Percentiles rank a stretch among this genome's conserved stretches.
These are phyloP conservation scores for Etheostoma perlongum DNA, from an alignment of 2,797 vertebrate species.

Conservation along the genomic window DNA sequence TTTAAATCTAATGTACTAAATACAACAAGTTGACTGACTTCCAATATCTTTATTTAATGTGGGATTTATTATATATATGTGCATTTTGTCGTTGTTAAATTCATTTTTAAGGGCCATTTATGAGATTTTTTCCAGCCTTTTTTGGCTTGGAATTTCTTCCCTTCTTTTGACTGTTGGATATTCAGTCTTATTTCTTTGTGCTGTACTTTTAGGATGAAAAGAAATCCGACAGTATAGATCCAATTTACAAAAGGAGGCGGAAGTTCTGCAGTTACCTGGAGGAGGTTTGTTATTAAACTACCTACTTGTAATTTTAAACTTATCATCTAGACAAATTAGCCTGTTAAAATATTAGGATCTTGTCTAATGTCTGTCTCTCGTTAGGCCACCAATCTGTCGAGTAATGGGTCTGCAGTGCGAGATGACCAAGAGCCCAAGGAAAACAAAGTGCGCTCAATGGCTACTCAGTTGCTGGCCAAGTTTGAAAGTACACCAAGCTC, in stretches of 20 bases:
- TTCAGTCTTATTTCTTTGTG: conserved; percentile 2
- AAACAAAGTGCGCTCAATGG: conserved; percentile 97
- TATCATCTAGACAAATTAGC: not conserved
- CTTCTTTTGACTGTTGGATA: not conserved
- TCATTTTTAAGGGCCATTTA: not conserved
- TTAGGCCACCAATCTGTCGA: conserved; percentile 86
- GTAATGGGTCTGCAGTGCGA: conserved; percentile 66
- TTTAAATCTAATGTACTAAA: conserved; percentile 14
- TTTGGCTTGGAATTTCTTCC: not conserved
- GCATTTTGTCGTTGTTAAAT: not conserved
- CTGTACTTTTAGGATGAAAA: conserved; percentile 87
- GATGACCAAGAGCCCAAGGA: conserved; percentile 84
- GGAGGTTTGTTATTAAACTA: conserved; percentile 86
- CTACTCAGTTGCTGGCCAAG: conserved; percentile 93
- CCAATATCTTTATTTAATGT: conserved; percentile 5
- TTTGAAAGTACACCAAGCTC: conserved; percentile 89
- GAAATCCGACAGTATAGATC: conserved; percentile 88
- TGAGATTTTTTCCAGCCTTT: not conserved
- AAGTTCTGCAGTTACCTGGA: conserved; percentile 87
- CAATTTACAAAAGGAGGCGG: conserved; percentile 91
- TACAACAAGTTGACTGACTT: conserved; percentile 6
- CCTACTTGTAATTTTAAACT: not conserved
- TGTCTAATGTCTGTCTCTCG: not conserved
- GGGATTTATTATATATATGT: not conserved
- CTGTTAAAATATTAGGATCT: not conserved